Base-by-base conservation (phyloP, 1,140 invertebrate species). In the Delia radicum region DNA sequence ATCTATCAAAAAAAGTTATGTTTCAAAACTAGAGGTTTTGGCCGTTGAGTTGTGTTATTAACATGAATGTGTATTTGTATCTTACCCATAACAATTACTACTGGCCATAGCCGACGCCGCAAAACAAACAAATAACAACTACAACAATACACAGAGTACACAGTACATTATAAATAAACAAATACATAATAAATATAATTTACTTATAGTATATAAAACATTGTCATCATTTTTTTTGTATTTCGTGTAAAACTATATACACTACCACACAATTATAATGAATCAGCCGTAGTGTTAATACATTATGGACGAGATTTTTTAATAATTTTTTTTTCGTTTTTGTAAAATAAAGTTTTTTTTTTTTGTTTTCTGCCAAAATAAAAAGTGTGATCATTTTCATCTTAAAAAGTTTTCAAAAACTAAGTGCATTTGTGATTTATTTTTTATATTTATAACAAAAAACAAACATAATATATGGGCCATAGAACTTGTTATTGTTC, bases 161-260 rank as follows among this genome's bases (percentile, higher is more conserved):
- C 18, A 21, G 4, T 15, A 55, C 48, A n/a, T 55, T 55, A 10
- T 55, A 21, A 21, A 55, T 21, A 55, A 55, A 55, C 24, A 55
- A 55, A 55, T 21, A 55, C n/a, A 55, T 21, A 18, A 7, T 55
- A 55, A n/a, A 55, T 55, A 21, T 18, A 48, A 33, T 48, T 21
- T 55, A 55, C 24, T 55, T 55, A 55, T 55, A 55, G 8, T 21
- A 55, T 55, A 55, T 55, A 55, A 15, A 48, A 48, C n/a, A 55
- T n/a, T n/a, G n/a, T n/a, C n/a, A 55, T 55, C n/a, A 55, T 55
- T 55, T 21, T 55, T 55, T 55, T 55, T 55, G 37, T 55, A 55
- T 55, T 55, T n/a, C 24, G n/a, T 55, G 48, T 55, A 55, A 55
- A 55, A 55, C 18, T 4, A 21, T 21, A 21, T 7, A 55, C 10